A percentile compares a stretch with the other conserved stretches of the same genome.
These are phyloP conservation scores for Acleris sparsana DNA, from an alignment of 2,888 invertebrate species.

Conservation along the genomic window DNA sequence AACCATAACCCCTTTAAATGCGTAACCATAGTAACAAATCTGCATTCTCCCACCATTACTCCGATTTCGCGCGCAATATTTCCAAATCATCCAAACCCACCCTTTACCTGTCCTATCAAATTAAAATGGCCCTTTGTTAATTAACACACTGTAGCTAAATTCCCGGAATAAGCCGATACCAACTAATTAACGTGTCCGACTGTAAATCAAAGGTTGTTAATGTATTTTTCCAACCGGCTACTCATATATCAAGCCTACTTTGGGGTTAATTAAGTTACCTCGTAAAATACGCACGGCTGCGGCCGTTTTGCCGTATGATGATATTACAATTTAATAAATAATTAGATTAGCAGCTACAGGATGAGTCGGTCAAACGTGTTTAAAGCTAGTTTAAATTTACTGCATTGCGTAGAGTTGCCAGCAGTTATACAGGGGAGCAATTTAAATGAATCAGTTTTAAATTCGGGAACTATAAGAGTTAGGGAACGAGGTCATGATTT, in stretches of 20 bases:
- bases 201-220: conserved; percentile 36
- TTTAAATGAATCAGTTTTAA: too few relatives aligned
- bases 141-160: conserved; percentile 28
- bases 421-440: too few relatives aligned
- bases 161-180: conserved; percentile 35
- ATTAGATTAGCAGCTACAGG: neutral
- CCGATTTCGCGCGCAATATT: conserved; percentile 7
- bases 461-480: too few relatives aligned
- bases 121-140: conserved; percentile 27
- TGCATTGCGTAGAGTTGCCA: neutral
- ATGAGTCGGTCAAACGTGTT: neutral
- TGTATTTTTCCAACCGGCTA: conserved; percentile 32
- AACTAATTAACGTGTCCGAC: conserved; percentile 33
- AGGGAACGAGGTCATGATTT: too few relatives aligned
- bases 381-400: neutral
- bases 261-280: conserved; percentile 30
- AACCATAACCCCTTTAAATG: too few relatives aligned
- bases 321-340: conserved; percentile 11
- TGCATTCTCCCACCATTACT: neutral
- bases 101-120: conserved; percentile 19
- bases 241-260: conserved; percentile 28
- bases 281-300: conserved; percentile 22
- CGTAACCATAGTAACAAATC: too few relatives aligned
- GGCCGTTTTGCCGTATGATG: neutral
- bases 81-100: conserved; percentile 15